Evolutionary conservation across 1,140 invertebrate genomes (phyloP).

Genomic region (Papilio polyxenes): DNA sequence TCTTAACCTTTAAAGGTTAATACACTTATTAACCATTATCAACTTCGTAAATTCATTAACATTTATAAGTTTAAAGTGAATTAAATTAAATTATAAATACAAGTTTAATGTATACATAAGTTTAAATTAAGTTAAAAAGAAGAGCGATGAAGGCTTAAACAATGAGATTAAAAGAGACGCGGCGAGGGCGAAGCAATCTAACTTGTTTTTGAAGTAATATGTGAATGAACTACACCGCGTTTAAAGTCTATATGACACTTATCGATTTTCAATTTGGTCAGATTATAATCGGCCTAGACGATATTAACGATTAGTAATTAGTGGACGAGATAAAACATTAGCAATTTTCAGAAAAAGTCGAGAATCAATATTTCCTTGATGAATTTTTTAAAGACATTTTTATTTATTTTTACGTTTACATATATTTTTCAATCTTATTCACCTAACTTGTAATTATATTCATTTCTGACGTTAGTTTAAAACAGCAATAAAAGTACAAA

Average conservation of each 20-base stretch:
- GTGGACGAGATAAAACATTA: not conserved
- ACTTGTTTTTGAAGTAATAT: not conserved
- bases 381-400: too few species aligned
- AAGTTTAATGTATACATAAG: not conserved
- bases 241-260: not conserved
- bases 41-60: not conserved
- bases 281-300: not conserved
- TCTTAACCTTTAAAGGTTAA: not conserved
- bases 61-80: not conserved
- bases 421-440: not conserved
- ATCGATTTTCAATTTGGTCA: not conserved
- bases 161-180: constrained; percentile 6
- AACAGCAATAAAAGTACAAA: too few species aligned
- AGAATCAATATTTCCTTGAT: too few species aligned
- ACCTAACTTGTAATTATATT: too few species aligned
- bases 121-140: constrained; percentile 6
- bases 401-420: not conserved
- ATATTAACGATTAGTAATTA: not conserved
- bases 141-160: not conserved
- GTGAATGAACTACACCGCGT: not conserved
- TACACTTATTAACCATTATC: not conserved
- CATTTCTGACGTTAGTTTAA: too few species aligned
- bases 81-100: not conserved
- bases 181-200: not conserved
- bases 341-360: not conserved